Conservation (phyloP, 2,113 vertebrate genomes). For the Geococcyx californianus region DNA sequence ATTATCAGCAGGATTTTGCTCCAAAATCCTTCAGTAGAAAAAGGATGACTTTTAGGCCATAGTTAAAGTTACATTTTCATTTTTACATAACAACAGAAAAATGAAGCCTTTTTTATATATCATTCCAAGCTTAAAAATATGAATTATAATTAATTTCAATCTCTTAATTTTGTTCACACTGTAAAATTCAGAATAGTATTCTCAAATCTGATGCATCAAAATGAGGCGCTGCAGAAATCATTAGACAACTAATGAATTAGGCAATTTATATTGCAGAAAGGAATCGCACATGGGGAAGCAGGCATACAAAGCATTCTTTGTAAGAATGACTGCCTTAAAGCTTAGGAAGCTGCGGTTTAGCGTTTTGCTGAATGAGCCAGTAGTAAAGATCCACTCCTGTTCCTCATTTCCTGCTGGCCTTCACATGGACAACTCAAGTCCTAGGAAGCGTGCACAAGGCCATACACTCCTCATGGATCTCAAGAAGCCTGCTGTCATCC, state of each 20-base stretch:
- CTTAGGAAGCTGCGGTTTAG: slow-evolving; percentile 50
- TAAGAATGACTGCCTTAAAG: neutral
- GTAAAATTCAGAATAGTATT: neutral
- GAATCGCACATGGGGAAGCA: neutral
- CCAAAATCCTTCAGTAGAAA: neutral
- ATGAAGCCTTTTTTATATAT: neutral
- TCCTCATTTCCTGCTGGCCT: slow-evolving; percentile 42
- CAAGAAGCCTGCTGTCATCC: neutral
- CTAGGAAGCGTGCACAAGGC: rapidly evolving
- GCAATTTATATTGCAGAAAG: slow-evolving; percentile 17
- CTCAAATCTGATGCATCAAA: neutral
- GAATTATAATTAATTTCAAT: neutral
- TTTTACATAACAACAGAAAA: neutral
- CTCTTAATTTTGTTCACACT: neutral
- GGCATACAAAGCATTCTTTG: slow-evolving; percentile 26
- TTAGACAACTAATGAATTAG: neutral
- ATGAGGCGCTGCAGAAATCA: neutral
- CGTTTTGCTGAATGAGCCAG: slow-evolving; percentile 47
- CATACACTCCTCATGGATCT: neutral
- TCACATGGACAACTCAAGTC: neutral
- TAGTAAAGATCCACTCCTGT: neutral
- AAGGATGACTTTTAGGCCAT: neutral
- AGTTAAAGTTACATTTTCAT: neutral
- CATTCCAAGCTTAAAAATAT: neutral
- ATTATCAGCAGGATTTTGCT: neutral